phyloP scores from a whole-genome alignment of 2,888 invertebrate genomes.

The Sipha maydis region DNA sequence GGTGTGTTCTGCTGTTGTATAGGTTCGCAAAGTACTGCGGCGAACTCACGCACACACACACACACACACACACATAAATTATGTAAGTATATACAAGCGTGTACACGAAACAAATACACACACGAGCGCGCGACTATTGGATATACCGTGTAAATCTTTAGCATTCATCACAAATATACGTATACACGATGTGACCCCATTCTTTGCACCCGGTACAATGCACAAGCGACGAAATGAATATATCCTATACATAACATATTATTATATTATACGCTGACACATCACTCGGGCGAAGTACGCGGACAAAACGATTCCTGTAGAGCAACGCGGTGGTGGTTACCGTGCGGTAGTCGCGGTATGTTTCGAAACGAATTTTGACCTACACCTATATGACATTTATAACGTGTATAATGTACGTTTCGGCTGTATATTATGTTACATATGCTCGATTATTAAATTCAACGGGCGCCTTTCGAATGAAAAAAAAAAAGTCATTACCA shows the following conservation, averaged over 20 bases:
- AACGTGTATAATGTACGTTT: too few species aligned
- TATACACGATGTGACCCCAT: constrained; percentile 30
- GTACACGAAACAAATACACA: constrained; percentile 35
- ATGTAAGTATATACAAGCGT: constrained; percentile 1
- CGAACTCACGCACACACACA: not conserved
- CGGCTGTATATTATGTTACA: too few species aligned
- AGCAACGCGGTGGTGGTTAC: not conserved
- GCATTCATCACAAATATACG: constrained; percentile 29
- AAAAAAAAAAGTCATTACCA: too few species aligned
- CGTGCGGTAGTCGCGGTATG: constrained; percentile 3
- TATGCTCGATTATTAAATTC: too few species aligned
- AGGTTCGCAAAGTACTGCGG: too few species aligned
- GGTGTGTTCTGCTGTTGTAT: not conserved
- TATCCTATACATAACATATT: not conserved
- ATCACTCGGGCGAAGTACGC: not conserved
- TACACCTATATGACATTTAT: not conserved
- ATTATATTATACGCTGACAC: too few species aligned
- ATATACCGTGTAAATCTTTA: constrained; percentile 23
- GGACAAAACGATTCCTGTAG: constrained; percentile 5
- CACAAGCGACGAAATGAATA: too few species aligned
- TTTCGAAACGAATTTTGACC: constrained; percentile 27
- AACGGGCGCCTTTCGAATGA: too few species aligned
- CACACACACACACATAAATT: not conserved
- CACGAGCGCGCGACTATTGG: not conserved
- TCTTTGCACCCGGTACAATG: not conserved